Evolutionary conservation across 1,140 invertebrate genomes (phyloP).

Genomic region (Hylaeus volcanicus): DNA sequence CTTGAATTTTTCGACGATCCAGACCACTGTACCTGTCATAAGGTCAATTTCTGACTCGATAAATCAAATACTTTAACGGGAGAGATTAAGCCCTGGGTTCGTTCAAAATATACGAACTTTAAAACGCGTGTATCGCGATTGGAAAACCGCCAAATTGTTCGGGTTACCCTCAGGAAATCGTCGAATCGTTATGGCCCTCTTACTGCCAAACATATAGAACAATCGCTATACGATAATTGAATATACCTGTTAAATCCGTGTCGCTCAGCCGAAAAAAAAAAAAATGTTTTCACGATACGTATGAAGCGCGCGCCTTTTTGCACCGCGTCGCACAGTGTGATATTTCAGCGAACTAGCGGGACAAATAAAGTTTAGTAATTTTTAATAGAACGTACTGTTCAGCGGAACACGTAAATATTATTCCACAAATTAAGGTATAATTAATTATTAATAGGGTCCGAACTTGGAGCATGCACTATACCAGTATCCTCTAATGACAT

Average conservation of each 20-base stretch:
- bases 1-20: too few species aligned
- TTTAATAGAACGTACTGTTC: too few species aligned
- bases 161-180: slow-evolving; percentile 46
- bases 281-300: slow-evolving; percentile 9
- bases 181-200: slow-evolving; percentile 45
- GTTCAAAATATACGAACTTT: slow-evolving; percentile 44
- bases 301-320: not conserved
- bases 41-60: not conserved
- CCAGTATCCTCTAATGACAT: too few species aligned
- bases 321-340: not conserved
- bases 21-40: too few species aligned
- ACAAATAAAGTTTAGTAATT: too few species aligned
- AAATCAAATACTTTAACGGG: slow-evolving; percentile 25
- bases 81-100: slow-evolving; percentile 49
- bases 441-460: too few species aligned
- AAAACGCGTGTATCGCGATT: slow-evolving; percentile 58
- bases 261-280: slow-evolving; percentile 8
- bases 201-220: slow-evolving; percentile 42
- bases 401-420: too few species aligned
- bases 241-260: slow-evolving; percentile 51
- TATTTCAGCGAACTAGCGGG: too few species aligned
- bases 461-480: too few species aligned
- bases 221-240: slow-evolving; percentile 49
- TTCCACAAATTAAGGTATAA: too few species aligned
- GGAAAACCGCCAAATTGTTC: slow-evolving; percentile 60